phyloP scores from a whole-genome alignment of 2,888 invertebrate species.

The Charanyca ferruginea region DNA sequence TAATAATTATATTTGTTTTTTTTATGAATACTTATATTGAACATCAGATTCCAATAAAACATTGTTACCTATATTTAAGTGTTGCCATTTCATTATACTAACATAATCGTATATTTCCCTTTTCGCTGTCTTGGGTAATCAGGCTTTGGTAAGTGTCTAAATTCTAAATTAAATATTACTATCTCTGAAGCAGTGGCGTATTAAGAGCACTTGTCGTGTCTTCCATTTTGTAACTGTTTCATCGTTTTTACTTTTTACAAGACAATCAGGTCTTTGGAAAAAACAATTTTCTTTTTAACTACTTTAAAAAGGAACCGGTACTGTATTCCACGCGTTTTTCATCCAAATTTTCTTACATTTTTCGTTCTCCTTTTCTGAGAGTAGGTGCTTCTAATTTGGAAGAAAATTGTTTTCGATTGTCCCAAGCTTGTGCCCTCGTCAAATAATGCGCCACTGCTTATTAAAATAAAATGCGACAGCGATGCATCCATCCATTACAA shows the following conservation, averaged over 20 bases:
- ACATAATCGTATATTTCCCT: slow-evolving; percentile 72
- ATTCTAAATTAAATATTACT: slow-evolving; percentile 69
- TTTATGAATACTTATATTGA: neutral
- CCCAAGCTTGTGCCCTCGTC: slow-evolving; percentile 6
- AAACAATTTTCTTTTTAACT: neutral
- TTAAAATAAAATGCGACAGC: slow-evolving; percentile 23
- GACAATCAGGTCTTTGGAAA: neutral
- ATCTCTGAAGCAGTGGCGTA: slow-evolving; percentile 42
- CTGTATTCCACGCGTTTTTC: neutral
- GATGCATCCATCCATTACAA: slow-evolving; percentile 5
- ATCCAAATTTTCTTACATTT: too few relatives aligned
- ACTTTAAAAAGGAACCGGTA: neutral
- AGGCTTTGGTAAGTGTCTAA: slow-evolving; percentile 88
- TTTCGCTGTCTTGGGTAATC: slow-evolving; percentile 80
- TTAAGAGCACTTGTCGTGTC: slow-evolving; percentile 21
- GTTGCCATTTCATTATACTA: slow-evolving; percentile 61
- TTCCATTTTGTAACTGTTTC: neutral
- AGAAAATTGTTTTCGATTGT: neutral
- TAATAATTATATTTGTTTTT: neutral
- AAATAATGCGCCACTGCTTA: slow-evolving; percentile 37
- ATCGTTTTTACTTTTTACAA: neutral
- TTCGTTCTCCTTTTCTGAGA: slow-evolving; percentile 1
- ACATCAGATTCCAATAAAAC: slow-evolving; percentile 37
- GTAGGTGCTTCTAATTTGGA: neutral
- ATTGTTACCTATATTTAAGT: slow-evolving; percentile 32